Percentiles rank a stretch among this genome's conserved stretches.
These are phyloP conservation scores for Cosmia trapezina DNA, from an alignment of 2,888 invertebrate species.

Conservation along the genomic window DNA sequence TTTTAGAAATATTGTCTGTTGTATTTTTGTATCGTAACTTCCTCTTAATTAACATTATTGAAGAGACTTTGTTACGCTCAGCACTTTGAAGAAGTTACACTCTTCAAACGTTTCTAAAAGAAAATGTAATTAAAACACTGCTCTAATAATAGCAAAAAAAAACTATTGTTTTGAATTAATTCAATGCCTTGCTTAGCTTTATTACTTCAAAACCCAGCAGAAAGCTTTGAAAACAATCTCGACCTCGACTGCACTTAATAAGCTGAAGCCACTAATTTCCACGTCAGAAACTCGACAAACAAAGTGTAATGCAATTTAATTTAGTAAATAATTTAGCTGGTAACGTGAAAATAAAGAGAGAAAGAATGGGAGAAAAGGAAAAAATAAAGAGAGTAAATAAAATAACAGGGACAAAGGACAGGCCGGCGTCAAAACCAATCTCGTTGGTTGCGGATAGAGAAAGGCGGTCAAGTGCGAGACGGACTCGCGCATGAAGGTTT, in stretches of 20 bases:
- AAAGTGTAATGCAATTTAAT: constrained; percentile 55
- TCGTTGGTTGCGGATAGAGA: constrained; percentile 46
- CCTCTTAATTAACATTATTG: constrained; percentile 15
- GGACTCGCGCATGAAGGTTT: background rate
- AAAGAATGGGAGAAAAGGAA: constrained; percentile 22
- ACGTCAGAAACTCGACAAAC: constrained; percentile 28
- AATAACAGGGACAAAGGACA: constrained; percentile 41
- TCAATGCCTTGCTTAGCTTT: constrained; percentile 14
- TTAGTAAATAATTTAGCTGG: constrained; percentile 45
- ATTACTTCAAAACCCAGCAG: constrained; percentile 18
- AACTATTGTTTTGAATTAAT: constrained; percentile 33
- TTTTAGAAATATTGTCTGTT: background rate
- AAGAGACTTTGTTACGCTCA: background rate
- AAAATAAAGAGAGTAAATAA: constrained; percentile 51
- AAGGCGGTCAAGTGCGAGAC: background rate
- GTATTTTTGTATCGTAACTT: background rate
- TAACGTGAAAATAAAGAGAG: constrained; percentile 31
- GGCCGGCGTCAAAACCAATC: constrained; percentile 61
- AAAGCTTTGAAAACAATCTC: constrained; percentile 44
- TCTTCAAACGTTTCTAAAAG: background rate
- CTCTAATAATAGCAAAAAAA: background rate
- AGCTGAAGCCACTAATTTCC: constrained; percentile 40
- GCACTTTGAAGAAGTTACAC: background rate
- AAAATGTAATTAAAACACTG: background rate
- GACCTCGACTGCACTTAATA: constrained; percentile 33